A percentile compares a stretch with the other conserved stretches of the same genome.
These are phyloP conservation scores for Gastrophryne carolinensis DNA, from an alignment of 2,797 vertebrate species.

Conservation along the genomic window DNA sequence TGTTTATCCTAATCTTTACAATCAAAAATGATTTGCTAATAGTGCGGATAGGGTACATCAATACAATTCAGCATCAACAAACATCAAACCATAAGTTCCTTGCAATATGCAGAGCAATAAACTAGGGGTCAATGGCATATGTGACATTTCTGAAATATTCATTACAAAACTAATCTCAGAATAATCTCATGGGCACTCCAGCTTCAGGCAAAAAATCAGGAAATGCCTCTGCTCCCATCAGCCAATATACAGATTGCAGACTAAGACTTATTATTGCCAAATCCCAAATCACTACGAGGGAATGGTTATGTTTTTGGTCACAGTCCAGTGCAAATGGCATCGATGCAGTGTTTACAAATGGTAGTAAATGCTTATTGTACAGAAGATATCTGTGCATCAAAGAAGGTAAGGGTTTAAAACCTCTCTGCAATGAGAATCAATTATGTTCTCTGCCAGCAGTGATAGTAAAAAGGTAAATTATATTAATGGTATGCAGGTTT, in stretches of 20 bases:
- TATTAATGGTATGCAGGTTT: no score
- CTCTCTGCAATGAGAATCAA: no score
- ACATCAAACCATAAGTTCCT: neutral
- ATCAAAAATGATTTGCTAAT: neutral
- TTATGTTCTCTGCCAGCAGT: no score
- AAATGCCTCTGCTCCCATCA: neutral
- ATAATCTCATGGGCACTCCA: neutral
- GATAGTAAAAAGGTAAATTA: no score
- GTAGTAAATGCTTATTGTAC: no score
- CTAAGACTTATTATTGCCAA: neutral
- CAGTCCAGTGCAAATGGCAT: neutral
- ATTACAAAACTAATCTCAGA: conserved; percentile 7
- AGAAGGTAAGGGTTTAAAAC: no score
- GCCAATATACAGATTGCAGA: neutral
- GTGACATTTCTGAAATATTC: conserved; percentile 7
- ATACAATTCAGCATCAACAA: neutral
- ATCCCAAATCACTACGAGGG: conserved; percentile 1
- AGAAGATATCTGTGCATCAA: no score
- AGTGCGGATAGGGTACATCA: neutral
- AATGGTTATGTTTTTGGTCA: conserved; percentile 18
- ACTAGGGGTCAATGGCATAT: neutral
- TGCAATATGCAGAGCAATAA: neutral
- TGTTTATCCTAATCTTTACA: neutral
- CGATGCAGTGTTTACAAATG: neutral
- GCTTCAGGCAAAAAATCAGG: neutral